phyloP scores from a whole-genome alignment of 2,888 invertebrate genomes.

The Macrostomum cliftonense region DNA sequence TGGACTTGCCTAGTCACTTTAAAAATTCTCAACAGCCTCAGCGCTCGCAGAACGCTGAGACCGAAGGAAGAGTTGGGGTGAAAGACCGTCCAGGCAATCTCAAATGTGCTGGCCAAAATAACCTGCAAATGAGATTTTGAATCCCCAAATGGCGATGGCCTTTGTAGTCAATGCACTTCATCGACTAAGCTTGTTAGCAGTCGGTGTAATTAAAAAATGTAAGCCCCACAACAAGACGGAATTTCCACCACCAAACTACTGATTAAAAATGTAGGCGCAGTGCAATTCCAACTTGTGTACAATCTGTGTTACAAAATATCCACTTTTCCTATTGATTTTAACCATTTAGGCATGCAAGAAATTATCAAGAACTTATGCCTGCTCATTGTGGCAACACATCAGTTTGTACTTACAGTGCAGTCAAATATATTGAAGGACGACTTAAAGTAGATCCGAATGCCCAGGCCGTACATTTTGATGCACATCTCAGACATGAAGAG shows the following conservation, averaged over 20 bases:
- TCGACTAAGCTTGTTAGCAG: too few species aligned
- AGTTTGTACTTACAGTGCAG: slow-evolving; percentile 65
- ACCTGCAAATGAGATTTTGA: slow-evolving; percentile 25
- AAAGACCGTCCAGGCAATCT: slow-evolving; percentile 86
- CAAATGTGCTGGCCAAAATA: slow-evolving; percentile 72
- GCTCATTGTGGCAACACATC: too few species aligned
- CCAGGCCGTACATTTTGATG: slow-evolving; percentile 94
- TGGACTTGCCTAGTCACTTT: slow-evolving; percentile 54
- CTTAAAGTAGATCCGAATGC: slow-evolving; percentile 89
- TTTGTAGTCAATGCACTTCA: background rate
- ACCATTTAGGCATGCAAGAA: too few species aligned
- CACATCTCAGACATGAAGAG: slow-evolving; percentile 98
- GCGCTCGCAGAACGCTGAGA: slow-evolving; percentile 84
- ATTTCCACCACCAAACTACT: too few species aligned
- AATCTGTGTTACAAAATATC: background rate
- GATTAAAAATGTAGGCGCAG: too few species aligned
- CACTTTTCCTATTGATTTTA: too few species aligned
- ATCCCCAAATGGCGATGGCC: background rate
- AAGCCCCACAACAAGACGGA: too few species aligned
- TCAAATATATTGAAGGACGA: slow-evolving; percentile 99
- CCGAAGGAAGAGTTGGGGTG: slow-evolving; percentile 83
- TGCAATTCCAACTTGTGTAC: too few species aligned
- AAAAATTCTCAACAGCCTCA: slow-evolving; percentile 87
- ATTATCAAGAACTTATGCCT: too few species aligned
- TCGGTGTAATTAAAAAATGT: too few species aligned